phyloP scores from a whole-genome alignment of 1,140 invertebrate genomes.

The Zophobas morio region DNA sequence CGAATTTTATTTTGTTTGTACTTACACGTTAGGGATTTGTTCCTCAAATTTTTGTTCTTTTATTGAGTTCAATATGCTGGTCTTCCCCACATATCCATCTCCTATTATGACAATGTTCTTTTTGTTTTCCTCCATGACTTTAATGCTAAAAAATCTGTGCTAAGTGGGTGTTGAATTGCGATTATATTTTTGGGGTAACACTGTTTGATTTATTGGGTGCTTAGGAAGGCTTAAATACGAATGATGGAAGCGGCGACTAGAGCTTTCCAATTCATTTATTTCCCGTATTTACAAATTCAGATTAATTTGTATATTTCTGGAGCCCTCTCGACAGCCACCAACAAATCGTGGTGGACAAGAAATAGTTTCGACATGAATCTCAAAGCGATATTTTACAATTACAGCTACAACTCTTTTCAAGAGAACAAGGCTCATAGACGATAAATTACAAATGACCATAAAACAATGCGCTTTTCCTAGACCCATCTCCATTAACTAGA shows the following conservation, averaged over 20 bases:
- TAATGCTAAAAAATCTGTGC: not conserved
- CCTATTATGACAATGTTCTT: slow-evolving; percentile 39
- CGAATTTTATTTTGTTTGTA: not conserved
- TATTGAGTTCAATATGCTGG: slow-evolving; percentile 35
- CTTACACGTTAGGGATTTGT: slow-evolving; percentile 29
- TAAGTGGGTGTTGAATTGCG: slow-evolving; percentile 4
- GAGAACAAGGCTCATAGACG: slow-evolving; percentile 18
- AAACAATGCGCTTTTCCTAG: slow-evolving; percentile 36
- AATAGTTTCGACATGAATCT: not conserved
- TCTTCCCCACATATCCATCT: slow-evolving; percentile 43
- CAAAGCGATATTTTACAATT: slow-evolving; percentile 28
- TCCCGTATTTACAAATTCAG: slow-evolving; percentile 13
- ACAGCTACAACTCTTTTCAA: slow-evolving; percentile 11
- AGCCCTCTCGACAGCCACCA: not conserved
- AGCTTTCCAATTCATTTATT: slow-evolving; percentile 28
- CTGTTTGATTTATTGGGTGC: slow-evolving; percentile 13
- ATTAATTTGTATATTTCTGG: slow-evolving; percentile 7
- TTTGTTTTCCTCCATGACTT: not conserved
- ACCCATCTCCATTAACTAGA: slow-evolving; percentile 26
- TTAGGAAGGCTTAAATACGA: slow-evolving; percentile 9
- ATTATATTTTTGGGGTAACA: slow-evolving; percentile 8
- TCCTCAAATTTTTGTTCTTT: slow-evolving; percentile 24
- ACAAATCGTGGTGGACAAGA: not conserved
- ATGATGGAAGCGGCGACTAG: slow-evolving; percentile 7
- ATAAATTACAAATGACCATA: slow-evolving; percentile 38